Evolutionary conservation across 2,888 invertebrate genomes (phyloP), one percentile per base, ranked within the genome.

Genomic region (Aphidius colemani): DNA sequence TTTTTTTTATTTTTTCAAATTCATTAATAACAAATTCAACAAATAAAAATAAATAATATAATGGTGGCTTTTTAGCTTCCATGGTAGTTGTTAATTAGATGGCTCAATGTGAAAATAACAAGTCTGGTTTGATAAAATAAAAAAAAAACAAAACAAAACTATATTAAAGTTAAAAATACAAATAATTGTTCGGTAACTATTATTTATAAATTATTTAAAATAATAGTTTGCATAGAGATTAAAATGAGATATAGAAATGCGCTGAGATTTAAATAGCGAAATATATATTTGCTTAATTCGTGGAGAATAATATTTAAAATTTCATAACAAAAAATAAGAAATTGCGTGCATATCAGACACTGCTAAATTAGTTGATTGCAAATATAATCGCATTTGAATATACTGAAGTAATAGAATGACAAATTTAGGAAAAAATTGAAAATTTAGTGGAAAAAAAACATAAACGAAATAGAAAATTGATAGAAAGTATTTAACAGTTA

Each of bases 61-160:
- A 62, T 66, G 71, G 68, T 69, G 67, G 69, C 71, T 71, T 30
- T 30, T 71, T 66, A 71, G 71, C 72, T 74, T 71, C 70, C 68
- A 72, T 67, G 66, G 67, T 71, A 72, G 71, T 69, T 58, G 69
- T 70, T 67, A 70, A 67, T 65, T 68, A 75, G 74, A 72, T 74
- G 75, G 76, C 76, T 76, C 76, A 76, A 76, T 76, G 76, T 76
- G 74, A 72, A 75, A 75, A 72, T 73, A 71, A 73, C 72, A 76
- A 76, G 76, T 76, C 76, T 76, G 76, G 74, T 75, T 75, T 71
- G 46, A 70, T 74, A 73, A 70, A 69, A 71, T 66, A 69, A 68
- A 48, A 51, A 63, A 44, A 61, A 48, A 18, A 67, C 59, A 41
- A 53, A 50, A 39, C 13, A 18, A 49, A 55, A 64, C 68, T 66